These are phyloP conservation scores for Bathynomus jamesi DNA, from an alignment of 1,140 invertebrate genomes.

Conservation along the genomic window DNA sequence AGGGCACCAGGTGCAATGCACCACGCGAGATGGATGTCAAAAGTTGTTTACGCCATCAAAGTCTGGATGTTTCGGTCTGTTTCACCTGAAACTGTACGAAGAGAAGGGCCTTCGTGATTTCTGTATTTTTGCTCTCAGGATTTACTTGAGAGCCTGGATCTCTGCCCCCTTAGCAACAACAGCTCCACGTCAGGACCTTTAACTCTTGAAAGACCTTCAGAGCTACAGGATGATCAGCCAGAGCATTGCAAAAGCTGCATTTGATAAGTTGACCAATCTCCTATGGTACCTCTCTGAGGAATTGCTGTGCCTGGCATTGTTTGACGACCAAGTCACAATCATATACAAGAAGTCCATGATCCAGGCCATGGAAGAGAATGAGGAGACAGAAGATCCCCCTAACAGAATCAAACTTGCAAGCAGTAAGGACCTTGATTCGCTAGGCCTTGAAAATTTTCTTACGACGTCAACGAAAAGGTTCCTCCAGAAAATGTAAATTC, in stretches of 20 bases:
- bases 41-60: neutral
- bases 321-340: neutral
- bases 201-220: neutral
- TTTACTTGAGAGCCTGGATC: neutral
- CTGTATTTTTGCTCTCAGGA: neutral
- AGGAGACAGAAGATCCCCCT: neutral
- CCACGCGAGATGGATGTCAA: neutral
- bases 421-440: neutral
- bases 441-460: neutral
- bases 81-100: neutral
- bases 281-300: constrained; percentile 4
- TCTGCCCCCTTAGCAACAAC: neutral
- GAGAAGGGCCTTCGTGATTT: neutral
- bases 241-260: neutral
- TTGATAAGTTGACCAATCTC: neutral
- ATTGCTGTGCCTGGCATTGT: neutral
- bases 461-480: neutral
- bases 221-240: neutral
- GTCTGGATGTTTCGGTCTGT: neutral
- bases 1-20: neutral
- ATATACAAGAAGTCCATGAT: neutral
- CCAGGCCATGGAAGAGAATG: neutral
- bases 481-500: neutral
- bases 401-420: neutral
- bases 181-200: neutral